Conservation (phyloP, 1,140 invertebrate species). For the Sarcophaga peregrina region DNA sequence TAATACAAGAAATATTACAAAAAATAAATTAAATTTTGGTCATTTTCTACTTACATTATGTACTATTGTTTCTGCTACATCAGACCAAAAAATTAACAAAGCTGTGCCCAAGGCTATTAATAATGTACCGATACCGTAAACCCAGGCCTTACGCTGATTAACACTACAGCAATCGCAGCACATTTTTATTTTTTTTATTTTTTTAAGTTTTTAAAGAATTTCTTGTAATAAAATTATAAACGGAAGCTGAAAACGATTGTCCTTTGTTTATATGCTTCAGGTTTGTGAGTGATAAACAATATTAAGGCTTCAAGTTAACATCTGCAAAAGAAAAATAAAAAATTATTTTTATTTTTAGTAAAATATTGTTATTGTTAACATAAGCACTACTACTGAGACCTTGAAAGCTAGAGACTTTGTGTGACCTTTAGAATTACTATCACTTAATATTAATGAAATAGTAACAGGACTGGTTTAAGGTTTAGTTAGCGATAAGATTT, state of each 20-base stretch:
- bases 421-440: no score
- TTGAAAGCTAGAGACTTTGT: no score
- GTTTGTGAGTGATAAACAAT: background rate
- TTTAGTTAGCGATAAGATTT: no score
- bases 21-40: background rate
- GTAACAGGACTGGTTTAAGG: no score
- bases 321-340: slow-evolving; percentile 7
- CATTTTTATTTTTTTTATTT: slow-evolving; percentile 49
- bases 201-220: no score
- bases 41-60: slow-evolving; percentile 52
- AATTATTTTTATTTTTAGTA: background rate
- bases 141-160: slow-evolving; percentile 62
- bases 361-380: no score
- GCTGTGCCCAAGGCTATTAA: slow-evolving; percentile 53
- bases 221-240: no score
- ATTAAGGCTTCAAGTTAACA: background rate
- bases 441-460: no score
- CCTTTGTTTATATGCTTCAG: background rate
- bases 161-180: slow-evolving; percentile 62
- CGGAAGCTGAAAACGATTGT: background rate
- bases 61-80: slow-evolving; percentile 51
- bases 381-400: no score
- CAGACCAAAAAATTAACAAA: slow-evolving; percentile 55
- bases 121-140: slow-evolving; percentile 58
- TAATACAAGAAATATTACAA: slow-evolving; percentile 9